phyloP scores from a whole-genome alignment of 2,113 vertebrate species.

The Rhagologus leucostigma region DNA sequence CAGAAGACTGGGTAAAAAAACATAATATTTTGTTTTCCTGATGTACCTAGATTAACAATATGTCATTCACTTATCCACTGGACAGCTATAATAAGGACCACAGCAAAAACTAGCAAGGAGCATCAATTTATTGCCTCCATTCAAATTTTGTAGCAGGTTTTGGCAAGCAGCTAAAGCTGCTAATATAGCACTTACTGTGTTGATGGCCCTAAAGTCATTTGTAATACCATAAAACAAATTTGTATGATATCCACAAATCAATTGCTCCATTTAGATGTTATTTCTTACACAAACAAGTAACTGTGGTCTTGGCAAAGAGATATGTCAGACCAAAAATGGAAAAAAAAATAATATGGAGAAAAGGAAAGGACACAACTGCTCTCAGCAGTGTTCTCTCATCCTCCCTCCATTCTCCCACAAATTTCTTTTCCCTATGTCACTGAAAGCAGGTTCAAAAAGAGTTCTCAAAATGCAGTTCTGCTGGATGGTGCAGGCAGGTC shows the following conservation, averaged over 20 bases:
- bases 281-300: slow-evolving; percentile 31
- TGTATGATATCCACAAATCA: slow-evolving; percentile 40
- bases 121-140: slow-evolving; percentile 35
- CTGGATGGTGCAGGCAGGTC: background rate
- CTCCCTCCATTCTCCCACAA: background rate
- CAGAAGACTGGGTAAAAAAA: background rate
- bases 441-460: background rate
- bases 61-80: background rate
- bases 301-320: background rate
- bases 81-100: background rate
- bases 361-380: background rate
- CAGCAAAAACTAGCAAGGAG: background rate
- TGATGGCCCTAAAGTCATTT: slow-evolving; percentile 44
- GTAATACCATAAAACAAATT: slow-evolving; percentile 21
- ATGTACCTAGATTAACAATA: background rate
- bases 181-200: slow-evolving; percentile 38
- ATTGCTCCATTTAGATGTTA: slow-evolving; percentile 23
- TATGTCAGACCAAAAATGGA: background rate
- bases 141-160: slow-evolving; percentile 13
- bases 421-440: background rate
- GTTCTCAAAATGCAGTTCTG: background rate
- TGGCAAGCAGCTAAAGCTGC: slow-evolving; percentile 28
- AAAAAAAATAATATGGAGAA: background rate
- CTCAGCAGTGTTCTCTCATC: background rate
- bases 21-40: background rate